phyloP scores from a whole-genome alignment of 2,113 vertebrate species.

The Symphodus melops region DNA sequence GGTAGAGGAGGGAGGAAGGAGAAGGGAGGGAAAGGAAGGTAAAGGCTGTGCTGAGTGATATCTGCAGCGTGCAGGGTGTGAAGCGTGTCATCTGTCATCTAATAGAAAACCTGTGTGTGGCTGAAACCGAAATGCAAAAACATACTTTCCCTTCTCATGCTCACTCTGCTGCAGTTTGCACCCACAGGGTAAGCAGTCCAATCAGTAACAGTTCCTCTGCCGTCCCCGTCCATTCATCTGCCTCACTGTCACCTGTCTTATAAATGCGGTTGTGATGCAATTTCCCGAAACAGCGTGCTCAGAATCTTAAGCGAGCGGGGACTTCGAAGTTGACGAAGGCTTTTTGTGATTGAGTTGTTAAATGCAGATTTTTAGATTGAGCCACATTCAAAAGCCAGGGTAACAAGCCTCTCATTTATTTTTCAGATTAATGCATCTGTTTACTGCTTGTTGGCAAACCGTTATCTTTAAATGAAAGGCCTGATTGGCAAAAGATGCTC shows the following conservation, averaged over 20 bases:
- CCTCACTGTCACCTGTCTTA: constrained; percentile 21
- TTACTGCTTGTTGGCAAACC: constrained; percentile 62
- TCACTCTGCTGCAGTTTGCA: constrained; percentile 35
- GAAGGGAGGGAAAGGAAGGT: constrained; percentile 17
- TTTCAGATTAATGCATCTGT: constrained; percentile 50
- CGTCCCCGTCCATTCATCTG: constrained; percentile 13
- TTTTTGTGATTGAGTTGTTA: constrained; percentile 20
- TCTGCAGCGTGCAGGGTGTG: constrained; percentile 74
- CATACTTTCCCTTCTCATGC: constrained; percentile 30
- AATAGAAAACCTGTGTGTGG: constrained; percentile 67
- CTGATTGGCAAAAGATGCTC: constrained; percentile 59
- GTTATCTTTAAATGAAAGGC: constrained; percentile 57
- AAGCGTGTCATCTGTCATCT: constrained; percentile 75
- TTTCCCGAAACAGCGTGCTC: constrained; percentile 35
- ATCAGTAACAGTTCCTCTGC: constrained; percentile 27
- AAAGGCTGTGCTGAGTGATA: constrained; percentile 65
- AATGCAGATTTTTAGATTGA: constrained; percentile 36
- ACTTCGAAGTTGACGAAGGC: constrained; percentile 27
- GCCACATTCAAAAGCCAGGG: constrained; percentile 8
- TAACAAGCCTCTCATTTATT: constrained; percentile 39
- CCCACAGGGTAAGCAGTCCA: constrained; percentile 39
- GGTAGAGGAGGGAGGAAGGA: constrained; percentile 3
- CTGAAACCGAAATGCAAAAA: constrained; percentile 49
- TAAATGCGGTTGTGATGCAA: constrained; percentile 32
- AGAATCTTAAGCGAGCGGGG: constrained; percentile 42